Conservation (phyloP, 64 coral and sea anemone genomes). For the Pachyseris speciosa region DNA sequence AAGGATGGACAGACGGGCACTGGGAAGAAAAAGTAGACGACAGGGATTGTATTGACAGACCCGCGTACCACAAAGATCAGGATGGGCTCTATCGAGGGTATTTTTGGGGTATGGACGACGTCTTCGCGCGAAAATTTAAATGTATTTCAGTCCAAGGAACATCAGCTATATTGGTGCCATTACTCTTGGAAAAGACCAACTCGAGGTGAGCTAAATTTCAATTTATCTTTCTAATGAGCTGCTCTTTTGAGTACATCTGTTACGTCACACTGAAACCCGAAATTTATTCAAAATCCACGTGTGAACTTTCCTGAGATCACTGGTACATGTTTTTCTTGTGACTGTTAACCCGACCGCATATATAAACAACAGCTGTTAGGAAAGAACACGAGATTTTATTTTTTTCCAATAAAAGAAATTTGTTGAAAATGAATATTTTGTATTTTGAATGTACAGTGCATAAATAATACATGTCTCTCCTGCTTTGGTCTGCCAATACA, state of each 20-base stretch:
- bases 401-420: too few species aligned
- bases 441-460: too few species aligned
- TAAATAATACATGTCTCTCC: too few species aligned
- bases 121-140: conserved; percentile 92
- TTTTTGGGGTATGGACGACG: conserved; percentile 86
- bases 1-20: conserved; percentile 95
- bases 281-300: conserved; percentile 37
- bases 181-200: conserved; percentile 61
- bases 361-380: too few species aligned
- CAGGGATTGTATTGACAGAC: conserved; percentile 85
- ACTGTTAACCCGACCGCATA: too few species aligned
- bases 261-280: neutral
- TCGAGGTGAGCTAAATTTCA: conserved; percentile 68
- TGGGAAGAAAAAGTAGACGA: conserved; percentile 99
- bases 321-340: neutral
- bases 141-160: conserved; percentile 94
- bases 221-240: neutral
- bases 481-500: too few species aligned
- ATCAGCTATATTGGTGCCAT: conserved; percentile 63
- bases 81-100: conserved; percentile 81
- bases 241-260: neutral
- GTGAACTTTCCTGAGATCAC: neutral
- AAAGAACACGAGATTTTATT: too few species aligned
- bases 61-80: conserved; percentile 76
- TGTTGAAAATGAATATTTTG: too few species aligned